A percentile compares a stretch with the other conserved stretches of the same genome.
phyloP scores from a whole-genome alignment of 2,888 invertebrate genomes.

The Alcis repandata region DNA sequence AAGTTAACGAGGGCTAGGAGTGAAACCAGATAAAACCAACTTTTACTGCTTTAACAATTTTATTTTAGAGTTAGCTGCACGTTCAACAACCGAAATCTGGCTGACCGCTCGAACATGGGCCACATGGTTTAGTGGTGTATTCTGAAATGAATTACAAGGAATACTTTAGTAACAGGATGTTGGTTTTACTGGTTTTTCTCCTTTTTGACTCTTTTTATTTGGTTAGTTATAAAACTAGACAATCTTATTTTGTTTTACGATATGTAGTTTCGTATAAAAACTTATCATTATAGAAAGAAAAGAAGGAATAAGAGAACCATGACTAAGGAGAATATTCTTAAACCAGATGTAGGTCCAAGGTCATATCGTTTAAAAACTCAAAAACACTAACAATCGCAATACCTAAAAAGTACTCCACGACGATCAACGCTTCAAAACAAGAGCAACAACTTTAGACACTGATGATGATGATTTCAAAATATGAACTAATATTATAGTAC shows the following conservation, averaged over 20 bases:
- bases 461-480: not conserved
- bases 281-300: too few relatives aligned
- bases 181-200: constrained; percentile 39
- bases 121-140: constrained; percentile 58
- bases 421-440: not conserved
- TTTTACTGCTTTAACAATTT: constrained; percentile 46
- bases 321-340: too few relatives aligned
- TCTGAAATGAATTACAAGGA: constrained; percentile 61
- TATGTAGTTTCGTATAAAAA: too few relatives aligned
- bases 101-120: constrained; percentile 55
- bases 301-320: too few relatives aligned
- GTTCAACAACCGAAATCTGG: constrained; percentile 60
- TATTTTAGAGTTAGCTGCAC: constrained; percentile 23
- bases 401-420: too few relatives aligned
- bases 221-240: not conserved
- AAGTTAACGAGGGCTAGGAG: constrained; percentile 49
- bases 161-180: constrained; percentile 40
- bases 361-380: too few relatives aligned
- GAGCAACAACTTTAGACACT: not conserved
- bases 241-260: too few relatives aligned
- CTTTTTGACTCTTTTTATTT: not conserved
- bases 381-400: too few relatives aligned
- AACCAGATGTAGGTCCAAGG: too few relatives aligned
- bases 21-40: constrained; percentile 57
- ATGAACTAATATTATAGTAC: constrained; percentile 47